Evolutionary conservation across 1,140 invertebrate species (phyloP), one percentile per base, ranked within the genome.

Genomic region (Sycophaga agraensis): DNA sequence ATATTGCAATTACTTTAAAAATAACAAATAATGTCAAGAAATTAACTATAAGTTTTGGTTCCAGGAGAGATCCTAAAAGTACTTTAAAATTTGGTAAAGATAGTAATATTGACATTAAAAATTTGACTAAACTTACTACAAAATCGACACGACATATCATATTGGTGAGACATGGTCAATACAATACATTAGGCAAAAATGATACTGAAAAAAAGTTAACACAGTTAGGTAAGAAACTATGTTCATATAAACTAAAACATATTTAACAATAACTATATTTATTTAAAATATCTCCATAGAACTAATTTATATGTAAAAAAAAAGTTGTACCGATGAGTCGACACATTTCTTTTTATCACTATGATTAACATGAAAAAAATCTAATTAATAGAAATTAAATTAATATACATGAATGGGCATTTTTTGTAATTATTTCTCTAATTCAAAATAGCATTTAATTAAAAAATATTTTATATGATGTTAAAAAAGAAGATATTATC

Each of bases 131-230:
- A 24, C 1, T 1, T 34, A 2, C 5, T 24, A 14, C 92, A 1
- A 94, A 85, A 73, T 89, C 89, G 4, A 84, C 86, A 0, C 81
- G 96, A 34, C 91, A 98, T 77, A 75, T 99, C 28, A 85, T 99
- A 66, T 83, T 99, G 6, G 91, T 99, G 64, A 84, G 97, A 34
- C 97, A 99, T 82, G 97, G 97, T 0, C 96, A 99, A 73, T 99
- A 98, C 73, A 86, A 94, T 66, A 71, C 88, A 19, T 79, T 84
- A 22, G 93, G 90, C 1, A 77, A 81, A 40, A 84, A 77, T 16
- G 95, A 97, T 77, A 77, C 83, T n/a, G 88, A 93, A 28, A 84
- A 89, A 72, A 80, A 80, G 46, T 83, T 98, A 1, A 98, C 95
- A 7, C 82, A 87, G 45, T 80, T 96, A 65, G 93, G 93, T 87